Evolutionary conservation across 2,113 vertebrate genomes (phyloP).

Genomic region (Philantomba maxwellii): DNA sequence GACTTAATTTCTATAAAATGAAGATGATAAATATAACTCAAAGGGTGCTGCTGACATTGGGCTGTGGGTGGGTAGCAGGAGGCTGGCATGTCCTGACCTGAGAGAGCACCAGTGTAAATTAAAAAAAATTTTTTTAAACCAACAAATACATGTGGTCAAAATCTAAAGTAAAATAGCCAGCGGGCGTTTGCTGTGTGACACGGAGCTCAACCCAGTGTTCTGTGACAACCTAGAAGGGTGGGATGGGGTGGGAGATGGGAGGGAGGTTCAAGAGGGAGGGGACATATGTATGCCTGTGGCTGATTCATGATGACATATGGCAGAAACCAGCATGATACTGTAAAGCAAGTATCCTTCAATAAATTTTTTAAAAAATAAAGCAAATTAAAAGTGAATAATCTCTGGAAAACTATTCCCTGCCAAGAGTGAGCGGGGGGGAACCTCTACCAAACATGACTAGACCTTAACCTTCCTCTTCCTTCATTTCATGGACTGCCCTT

Average conservation of each 20-base stretch:
- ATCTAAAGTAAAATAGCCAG: neutral
- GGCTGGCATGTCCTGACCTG: neutral
- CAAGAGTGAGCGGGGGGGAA: neutral
- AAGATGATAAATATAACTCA: neutral
- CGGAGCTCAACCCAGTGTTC: neutral
- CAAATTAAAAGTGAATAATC: neutral
- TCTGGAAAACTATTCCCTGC: neutral
- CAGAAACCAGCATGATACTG: neutral
- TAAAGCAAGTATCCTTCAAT: neutral
- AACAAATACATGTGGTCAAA: neutral
- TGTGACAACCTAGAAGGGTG: neutral
- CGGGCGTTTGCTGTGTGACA: neutral
- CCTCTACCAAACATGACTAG: neutral
- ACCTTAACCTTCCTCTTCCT: neutral
- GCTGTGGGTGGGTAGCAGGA: neutral
- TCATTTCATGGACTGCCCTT: neutral
- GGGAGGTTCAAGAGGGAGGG: neutral
- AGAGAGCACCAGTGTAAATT: neutral
- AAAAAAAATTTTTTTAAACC: neutral
- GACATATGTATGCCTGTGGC: neutral
- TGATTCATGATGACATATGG: neutral
- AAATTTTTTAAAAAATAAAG: neutral
- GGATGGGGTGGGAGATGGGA: neutral
- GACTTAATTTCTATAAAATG: neutral
- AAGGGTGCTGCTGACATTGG: neutral